Percentiles rank a stretch among this genome's conserved stretches.
Conservation (phyloP, 2,113 vertebrate genomes). For the Zosterops hypoxanthus region DNA sequence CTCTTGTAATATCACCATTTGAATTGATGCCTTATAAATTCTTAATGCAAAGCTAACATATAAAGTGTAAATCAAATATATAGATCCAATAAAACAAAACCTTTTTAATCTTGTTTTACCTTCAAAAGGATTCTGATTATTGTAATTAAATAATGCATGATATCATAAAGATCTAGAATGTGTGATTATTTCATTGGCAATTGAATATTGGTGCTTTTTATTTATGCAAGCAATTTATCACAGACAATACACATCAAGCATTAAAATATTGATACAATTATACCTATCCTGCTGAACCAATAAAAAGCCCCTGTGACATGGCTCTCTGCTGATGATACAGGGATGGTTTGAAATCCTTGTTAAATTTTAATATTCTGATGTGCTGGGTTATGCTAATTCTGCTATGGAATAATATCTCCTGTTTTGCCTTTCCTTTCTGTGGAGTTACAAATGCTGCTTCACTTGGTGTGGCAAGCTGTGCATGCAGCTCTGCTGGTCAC, state of each 20-base stretch:
- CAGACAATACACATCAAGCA: slow-evolving; percentile 77
- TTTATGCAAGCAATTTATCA: slow-evolving; percentile 83
- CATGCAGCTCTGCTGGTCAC: slow-evolving; percentile 6
- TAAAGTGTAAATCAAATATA: slow-evolving; percentile 89
- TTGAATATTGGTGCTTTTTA: slow-evolving; percentile 82
- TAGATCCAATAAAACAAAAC: slow-evolving; percentile 85
- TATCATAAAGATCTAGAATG: slow-evolving; percentile 81
- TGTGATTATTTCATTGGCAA: slow-evolving; percentile 83
- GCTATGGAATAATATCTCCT: slow-evolving; percentile 66
- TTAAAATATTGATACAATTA: slow-evolving; percentile 89
- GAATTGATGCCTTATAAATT: slow-evolving; percentile 87
- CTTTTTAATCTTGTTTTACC: slow-evolving; percentile 86
- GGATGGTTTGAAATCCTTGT: slow-evolving; percentile 76
- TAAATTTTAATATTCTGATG: slow-evolving; percentile 83
- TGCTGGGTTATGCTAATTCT: slow-evolving; percentile 79
- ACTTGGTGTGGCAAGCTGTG: slow-evolving; percentile 10
- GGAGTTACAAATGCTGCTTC: slow-evolving; percentile 48
- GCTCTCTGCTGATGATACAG: slow-evolving; percentile 66
- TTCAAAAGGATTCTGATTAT: slow-evolving; percentile 83
- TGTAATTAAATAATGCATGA: slow-evolving; percentile 89
- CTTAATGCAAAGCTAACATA: slow-evolving; percentile 89
- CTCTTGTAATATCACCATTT: slow-evolving; percentile 83
- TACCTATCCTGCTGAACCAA: slow-evolving; percentile 75
- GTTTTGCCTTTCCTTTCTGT: slow-evolving; percentile 61
- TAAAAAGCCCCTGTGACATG: slow-evolving; percentile 76